Evolutionary conservation across 2,888 invertebrate genomes (phyloP).

Genomic region (Megastigmus dorsalis): DNA sequence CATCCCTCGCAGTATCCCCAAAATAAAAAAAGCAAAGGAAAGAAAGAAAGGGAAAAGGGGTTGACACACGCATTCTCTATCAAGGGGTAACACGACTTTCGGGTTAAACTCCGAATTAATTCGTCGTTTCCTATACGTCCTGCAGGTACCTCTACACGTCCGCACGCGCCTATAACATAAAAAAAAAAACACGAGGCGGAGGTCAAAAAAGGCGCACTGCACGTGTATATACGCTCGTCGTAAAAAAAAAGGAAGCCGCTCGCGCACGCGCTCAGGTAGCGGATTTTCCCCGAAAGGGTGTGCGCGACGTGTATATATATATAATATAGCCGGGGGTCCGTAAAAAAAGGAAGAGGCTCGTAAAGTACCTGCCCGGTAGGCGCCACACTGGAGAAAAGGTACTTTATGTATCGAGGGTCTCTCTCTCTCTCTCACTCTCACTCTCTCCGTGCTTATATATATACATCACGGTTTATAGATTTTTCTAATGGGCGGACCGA

Average conservation of each 20-base stretch:
- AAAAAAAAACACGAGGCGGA: constrained; percentile 27
- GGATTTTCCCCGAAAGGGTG: constrained; percentile 59
- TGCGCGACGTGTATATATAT: too few relatives aligned
- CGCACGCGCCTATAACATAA: neutral
- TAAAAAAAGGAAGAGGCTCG: constrained; percentile 38
- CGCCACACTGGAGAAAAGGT: constrained; percentile 8
- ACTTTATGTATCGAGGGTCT: constrained; percentile 13
- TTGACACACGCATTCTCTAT: too few relatives aligned
- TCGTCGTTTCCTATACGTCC: constrained; percentile 4
- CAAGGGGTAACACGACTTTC: neutral
- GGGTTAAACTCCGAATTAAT: constrained; percentile 32
- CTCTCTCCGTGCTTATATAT: too few relatives aligned
- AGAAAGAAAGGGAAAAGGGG: neutral
- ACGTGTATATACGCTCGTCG: too few relatives aligned
- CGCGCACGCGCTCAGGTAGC: constrained; percentile 70
- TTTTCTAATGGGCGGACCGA: constrained; percentile 25
- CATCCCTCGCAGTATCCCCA: constrained; percentile 2
- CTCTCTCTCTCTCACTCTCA: too few relatives aligned
- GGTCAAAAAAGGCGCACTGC: constrained; percentile 30
- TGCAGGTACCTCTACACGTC: too few relatives aligned
- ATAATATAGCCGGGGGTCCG: too few relatives aligned
- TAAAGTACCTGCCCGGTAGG: constrained; percentile 34
- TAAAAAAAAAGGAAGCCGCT: constrained; percentile 35
- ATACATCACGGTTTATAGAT: neutral
- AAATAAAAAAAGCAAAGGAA: constrained; percentile 9